These are phyloP conservation scores for Eupithecia subfuscata DNA, from an alignment of 2,888 invertebrate species.

Conservation along the genomic window DNA sequence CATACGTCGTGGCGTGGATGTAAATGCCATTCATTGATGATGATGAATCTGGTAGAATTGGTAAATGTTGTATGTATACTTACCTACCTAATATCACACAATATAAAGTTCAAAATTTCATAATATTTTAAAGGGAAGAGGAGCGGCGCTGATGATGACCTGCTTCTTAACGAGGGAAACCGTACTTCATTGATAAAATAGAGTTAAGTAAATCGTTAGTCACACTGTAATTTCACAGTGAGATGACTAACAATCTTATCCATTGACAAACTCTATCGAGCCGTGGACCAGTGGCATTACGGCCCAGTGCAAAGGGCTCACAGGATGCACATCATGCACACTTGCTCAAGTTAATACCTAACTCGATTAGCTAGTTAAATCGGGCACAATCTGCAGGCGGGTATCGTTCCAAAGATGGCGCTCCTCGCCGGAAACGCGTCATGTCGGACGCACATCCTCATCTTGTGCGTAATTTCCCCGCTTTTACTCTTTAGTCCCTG, in stretches of 20 bases:
- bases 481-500: constrained; percentile 59
- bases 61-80: background rate
- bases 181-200: background rate
- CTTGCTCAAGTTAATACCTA: constrained; percentile 46
- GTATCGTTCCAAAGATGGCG: constrained; percentile 65
- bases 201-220: background rate
- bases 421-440: constrained; percentile 71
- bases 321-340: constrained; percentile 43
- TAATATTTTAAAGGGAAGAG: background rate
- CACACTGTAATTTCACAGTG: background rate
- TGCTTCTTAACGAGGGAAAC: background rate
- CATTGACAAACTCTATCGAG: constrained; percentile 31
- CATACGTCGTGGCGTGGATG: too few species aligned
- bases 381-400: constrained; percentile 55
- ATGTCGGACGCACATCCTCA: constrained; percentile 77
- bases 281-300: constrained; percentile 28
- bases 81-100: background rate
- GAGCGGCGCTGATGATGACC: background rate
- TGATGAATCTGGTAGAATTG: background rate
- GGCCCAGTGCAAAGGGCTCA: constrained; percentile 36
- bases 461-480: constrained; percentile 69
- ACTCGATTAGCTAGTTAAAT: constrained; percentile 57
- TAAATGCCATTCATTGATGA: background rate
- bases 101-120: too few species aligned
- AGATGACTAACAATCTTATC: constrained; percentile 18